Base-by-base conservation (phyloP, 37 sponge, comb jelly and placozoan species). In the Crambe crambe region DNA sequence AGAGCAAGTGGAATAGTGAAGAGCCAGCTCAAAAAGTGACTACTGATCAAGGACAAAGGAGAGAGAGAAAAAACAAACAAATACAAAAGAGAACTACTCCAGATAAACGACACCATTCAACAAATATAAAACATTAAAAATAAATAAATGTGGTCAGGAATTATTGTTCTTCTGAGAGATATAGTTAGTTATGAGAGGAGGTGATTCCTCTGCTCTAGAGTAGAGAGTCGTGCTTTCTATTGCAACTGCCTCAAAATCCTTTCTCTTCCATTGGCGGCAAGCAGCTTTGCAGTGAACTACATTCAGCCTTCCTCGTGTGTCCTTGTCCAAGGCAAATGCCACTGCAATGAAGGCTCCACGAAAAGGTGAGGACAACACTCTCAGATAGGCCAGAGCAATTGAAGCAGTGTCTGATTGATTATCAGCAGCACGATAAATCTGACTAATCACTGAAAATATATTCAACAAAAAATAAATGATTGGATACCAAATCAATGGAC, bases 401-500 rank as follows among this genome's bases (percentile, higher is more conserved):
- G 15, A 8, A 17, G 62, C 25, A 32, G 61, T 12, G 2, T 68
- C 70, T 10, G 72, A 62, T 9, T 9, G 15, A 51, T 9, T 9
- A 32, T 71, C 38, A 36, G 34, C 26, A 1, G 62, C 73, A 27
- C 21, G 23, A 41, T 81, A 38, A 37, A 81, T 70, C 8, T 37
- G 60, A 27, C 34, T 58, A 17, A 42, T 32, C 12, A 81, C 8
- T 9, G 81, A 81, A 37, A 81, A 81, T 27, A 35, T 57, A 58
- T 66, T 78, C n/a, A 78, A 56, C 5, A 47, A 40, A 3, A 78
- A 56, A 30, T 78, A 78, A 29, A 68, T 32, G 56, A 78, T 31
- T 8, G 79, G 79, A 42, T 63, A 78, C 79, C 79, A 78, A 10
- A 78, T 39, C 20, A 78, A 64, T 26, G 79, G 81, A 4, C 42